A percentile compares a stretch with the other conserved stretches of the same genome.
Conservation (phyloP, 2,797 vertebrate genomes). For the Mus spretus region DNA sequence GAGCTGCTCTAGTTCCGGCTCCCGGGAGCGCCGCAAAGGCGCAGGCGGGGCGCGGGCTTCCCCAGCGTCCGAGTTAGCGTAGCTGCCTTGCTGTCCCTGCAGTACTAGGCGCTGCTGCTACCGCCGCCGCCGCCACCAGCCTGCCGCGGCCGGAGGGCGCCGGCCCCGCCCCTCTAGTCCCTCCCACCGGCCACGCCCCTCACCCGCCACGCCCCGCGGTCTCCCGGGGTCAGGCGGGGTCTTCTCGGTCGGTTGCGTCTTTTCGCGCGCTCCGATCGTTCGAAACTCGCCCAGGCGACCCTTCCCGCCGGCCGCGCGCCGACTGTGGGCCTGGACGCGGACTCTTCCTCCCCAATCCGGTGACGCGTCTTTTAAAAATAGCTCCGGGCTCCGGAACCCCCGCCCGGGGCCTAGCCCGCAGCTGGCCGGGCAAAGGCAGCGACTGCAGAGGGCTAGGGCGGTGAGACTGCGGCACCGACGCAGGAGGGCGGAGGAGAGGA, state of each 20-base stretch:
- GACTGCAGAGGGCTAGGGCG: not conserved
- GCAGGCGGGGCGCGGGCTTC: slow-evolving; percentile 71
- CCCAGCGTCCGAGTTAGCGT: slow-evolving; percentile 30
- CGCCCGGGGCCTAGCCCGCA: not conserved
- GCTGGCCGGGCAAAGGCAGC: not conserved
- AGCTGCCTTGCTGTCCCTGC: slow-evolving; percentile 44
- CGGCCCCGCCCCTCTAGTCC: not conserved
- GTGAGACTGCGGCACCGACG: not conserved
- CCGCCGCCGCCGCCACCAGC: slow-evolving; percentile 49
- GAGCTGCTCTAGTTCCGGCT: slow-evolving; percentile 16
- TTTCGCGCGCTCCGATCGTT: slow-evolving; percentile 69
- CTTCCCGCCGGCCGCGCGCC: not conserved
- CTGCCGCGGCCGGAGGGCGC: slow-evolving; percentile 50
- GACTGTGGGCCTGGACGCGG: slow-evolving; percentile 53
- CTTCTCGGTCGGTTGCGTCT: not conserved
- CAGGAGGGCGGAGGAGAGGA: not conserved
- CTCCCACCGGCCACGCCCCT: not conserved
- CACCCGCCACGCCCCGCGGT: not conserved
- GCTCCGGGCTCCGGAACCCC: slow-evolving; percentile 43
- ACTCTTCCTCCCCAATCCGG: not conserved
- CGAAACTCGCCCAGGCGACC: not conserved
- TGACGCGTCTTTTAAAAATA: slow-evolving; percentile 69
- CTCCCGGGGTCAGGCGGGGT: not conserved
- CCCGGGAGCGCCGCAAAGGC: slow-evolving; percentile 44
- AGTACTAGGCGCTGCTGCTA: slow-evolving; percentile 35